Evolutionary conservation across 2,888 invertebrate species (phyloP).

Genomic region (Tetranychus piercei): DNA sequence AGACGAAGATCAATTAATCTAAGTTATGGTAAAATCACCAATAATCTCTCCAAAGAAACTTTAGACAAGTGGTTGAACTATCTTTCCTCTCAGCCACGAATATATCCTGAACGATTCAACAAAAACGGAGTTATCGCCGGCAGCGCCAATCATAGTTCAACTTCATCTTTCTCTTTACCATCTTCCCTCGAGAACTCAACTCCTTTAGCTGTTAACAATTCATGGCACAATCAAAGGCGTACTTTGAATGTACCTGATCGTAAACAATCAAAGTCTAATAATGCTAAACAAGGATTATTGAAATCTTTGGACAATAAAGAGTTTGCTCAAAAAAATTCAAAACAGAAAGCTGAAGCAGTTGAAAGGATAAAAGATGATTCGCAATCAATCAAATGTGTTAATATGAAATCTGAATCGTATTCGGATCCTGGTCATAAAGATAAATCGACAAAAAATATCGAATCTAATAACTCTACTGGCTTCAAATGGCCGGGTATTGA

Average conservation of each 20-base stretch:
- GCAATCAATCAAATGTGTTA: neutral
- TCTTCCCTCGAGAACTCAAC: neutral
- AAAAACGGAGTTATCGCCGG: neutral
- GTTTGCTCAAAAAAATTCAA: neutral
- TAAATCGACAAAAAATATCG: neutral
- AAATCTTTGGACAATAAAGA: neutral
- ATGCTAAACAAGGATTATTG: neutral
- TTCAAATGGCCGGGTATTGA: slow-evolving; percentile 33
- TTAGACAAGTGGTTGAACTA: slow-evolving; percentile 11
- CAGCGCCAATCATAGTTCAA: neutral
- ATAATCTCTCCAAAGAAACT: slow-evolving; percentile 16
- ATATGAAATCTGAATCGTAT: neutral
- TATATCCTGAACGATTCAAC: neutral
- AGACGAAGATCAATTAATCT: slow-evolving; percentile 1
- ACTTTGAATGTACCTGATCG: neutral
- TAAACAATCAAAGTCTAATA: neutral
- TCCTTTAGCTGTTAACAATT: neutral
- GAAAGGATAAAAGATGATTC: neutral
- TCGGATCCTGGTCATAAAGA: neutral
- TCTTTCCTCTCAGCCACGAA: neutral
- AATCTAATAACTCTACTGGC: neutral
- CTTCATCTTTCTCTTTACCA: neutral
- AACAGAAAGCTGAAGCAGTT: neutral
- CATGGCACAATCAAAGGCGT: neutral
- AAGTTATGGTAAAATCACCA: slow-evolving; percentile 4